Conservation (phyloP, 2,888 invertebrate genomes). For the Erebia ligea region DNA sequence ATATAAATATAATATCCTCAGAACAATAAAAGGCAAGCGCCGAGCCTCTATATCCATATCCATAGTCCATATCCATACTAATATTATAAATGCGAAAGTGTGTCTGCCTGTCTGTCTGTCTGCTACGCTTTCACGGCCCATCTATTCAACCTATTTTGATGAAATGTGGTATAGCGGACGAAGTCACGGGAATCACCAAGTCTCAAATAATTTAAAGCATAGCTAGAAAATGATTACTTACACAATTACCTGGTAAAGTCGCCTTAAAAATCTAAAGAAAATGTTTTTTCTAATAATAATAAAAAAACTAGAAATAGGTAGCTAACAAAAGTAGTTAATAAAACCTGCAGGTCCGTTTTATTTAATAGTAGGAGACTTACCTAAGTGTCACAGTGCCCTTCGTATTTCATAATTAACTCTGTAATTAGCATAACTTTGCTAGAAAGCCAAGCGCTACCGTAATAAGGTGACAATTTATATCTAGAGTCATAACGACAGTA, state of each 20-base stretch:
- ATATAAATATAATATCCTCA: no score
- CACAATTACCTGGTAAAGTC: neutral
- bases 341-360: neutral
- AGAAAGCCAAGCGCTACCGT: slow-evolving; percentile 2
- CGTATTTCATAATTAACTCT: slow-evolving; percentile 14
- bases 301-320: neutral
- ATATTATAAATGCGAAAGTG: no score
- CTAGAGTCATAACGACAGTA: neutral
- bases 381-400: slow-evolving; percentile 15
- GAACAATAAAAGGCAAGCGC: no score
- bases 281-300: neutral
- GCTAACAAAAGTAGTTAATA: neutral
- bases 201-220: neutral
- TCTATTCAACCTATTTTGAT: no score
- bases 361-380: neutral
- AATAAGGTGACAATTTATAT: slow-evolving; percentile 14
- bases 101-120: no score
- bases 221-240: no score
- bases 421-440: slow-evolving; percentile 20
- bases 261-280: neutral
- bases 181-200: no score
- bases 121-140: no score
- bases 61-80: no score
- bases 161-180: no score
- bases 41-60: no score